These are phyloP conservation scores for Branchellion lobata DNA, from an alignment of 2,888 invertebrate genomes.

Conservation along the genomic window DNA sequence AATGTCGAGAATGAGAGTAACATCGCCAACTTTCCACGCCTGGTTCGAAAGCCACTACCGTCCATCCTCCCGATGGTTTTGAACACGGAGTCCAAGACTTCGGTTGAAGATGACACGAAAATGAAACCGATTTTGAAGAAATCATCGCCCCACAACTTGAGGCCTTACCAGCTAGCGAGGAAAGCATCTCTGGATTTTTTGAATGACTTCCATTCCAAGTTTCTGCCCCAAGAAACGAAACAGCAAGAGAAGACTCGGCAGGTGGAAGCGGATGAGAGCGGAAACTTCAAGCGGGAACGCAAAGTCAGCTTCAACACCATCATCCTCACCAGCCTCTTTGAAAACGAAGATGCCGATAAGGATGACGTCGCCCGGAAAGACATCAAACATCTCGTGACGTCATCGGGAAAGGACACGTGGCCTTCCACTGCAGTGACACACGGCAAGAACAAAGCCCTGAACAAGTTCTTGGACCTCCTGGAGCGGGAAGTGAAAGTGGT, in stretches of 20 bases:
- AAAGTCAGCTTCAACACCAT: conserved; percentile 43
- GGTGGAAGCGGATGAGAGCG: background rate
- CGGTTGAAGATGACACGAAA: conserved; percentile 33
- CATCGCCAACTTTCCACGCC: conserved; percentile 31
- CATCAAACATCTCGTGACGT: background rate
- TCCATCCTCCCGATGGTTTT: conserved; percentile 16
- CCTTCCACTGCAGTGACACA: background rate
- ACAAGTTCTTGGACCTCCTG: conserved; percentile 32
- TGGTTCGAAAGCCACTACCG: conserved; percentile 30
- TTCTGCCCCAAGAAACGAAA: background rate
- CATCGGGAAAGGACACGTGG: background rate
- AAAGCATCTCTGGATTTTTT: conserved; percentile 31
- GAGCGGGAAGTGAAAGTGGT: conserved; percentile 27
- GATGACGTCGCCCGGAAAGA: conserved; percentile 8
- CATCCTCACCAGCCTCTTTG: conserved; percentile 38
- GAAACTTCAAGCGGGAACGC: conserved; percentile 28
- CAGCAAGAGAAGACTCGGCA: background rate
- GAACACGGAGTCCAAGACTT: conserved; percentile 20
- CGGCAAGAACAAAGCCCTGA: background rate
- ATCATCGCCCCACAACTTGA: background rate
- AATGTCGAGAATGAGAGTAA: background rate
- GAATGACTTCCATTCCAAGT: background rate
- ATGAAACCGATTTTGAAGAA: conserved; percentile 38
- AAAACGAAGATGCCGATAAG: conserved; percentile 35
- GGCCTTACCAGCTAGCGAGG: background rate